phyloP scores from a whole-genome alignment of 2,113 vertebrate species.

The Nothocercus julius region DNA sequence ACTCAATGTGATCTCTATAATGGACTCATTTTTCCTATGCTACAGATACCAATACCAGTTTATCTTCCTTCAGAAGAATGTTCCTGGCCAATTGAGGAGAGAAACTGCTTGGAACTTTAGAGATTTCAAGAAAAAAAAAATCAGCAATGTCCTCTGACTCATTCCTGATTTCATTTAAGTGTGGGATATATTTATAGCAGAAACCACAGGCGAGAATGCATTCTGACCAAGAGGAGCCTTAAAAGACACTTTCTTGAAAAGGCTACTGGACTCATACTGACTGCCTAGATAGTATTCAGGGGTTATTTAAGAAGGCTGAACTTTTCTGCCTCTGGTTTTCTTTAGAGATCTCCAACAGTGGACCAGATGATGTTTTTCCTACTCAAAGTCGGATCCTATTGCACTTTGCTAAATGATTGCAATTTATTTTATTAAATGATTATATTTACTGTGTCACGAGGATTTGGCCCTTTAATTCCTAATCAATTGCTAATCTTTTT shows the following conservation, averaged over 20 bases:
- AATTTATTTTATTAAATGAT: background rate
- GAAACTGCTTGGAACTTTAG: background rate
- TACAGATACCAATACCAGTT: background rate
- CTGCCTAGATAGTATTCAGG: background rate
- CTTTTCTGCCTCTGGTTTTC: background rate
- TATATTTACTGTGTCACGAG: background rate
- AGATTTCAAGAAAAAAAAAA: background rate
- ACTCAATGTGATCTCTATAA: conserved; percentile 1
- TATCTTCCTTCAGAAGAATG: background rate
- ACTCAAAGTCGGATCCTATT: background rate
- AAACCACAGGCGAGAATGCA: background rate
- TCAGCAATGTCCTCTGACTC: background rate
- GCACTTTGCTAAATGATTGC: background rate
- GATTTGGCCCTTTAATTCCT: background rate
- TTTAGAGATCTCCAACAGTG: background rate
- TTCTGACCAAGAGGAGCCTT: background rate
- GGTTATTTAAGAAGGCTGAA: background rate
- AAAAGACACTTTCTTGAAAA: background rate
- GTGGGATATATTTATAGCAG: background rate
- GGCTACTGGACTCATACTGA: background rate
- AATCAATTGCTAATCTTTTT: background rate
- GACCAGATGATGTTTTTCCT: background rate
- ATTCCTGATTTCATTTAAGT: background rate
- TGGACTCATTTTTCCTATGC: background rate
- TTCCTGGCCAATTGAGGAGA: background rate